Conservation (phyloP, 2,888 invertebrate genomes). For the Ptilodon capucinus region DNA sequence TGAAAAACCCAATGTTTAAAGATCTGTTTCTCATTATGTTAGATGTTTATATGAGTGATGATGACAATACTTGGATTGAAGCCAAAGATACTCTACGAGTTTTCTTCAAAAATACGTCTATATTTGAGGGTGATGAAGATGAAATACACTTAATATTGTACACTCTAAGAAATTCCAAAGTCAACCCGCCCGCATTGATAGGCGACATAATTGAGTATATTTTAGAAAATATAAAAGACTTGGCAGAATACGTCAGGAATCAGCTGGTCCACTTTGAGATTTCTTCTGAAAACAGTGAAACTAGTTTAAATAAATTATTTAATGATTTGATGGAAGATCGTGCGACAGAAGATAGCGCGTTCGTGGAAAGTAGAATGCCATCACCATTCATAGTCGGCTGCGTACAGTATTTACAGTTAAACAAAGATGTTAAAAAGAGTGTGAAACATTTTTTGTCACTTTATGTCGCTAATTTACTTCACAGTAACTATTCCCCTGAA, state of each 20-base stretch:
- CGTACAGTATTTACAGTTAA: constrained; percentile 58
- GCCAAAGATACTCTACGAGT: constrained; percentile 79
- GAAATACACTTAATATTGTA: constrained; percentile 88
- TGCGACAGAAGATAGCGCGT: constrained; percentile 54
- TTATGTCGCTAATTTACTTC: constrained; percentile 81
- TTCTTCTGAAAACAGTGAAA: constrained; percentile 54
- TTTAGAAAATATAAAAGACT: constrained; percentile 54
- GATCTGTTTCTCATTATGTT: constrained; percentile 81
- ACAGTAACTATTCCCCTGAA: constrained; percentile 81
- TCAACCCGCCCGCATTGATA: constrained; percentile 56
- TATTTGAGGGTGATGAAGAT: constrained; percentile 84
- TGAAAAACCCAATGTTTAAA: constrained; percentile 77
- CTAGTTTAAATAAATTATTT: constrained; percentile 60
- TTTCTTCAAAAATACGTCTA: constrained; percentile 84
- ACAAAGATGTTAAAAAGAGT: constrained; percentile 60
- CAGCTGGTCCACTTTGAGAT: constrained; percentile 67
- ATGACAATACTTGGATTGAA: constrained; percentile 68
- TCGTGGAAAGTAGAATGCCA: constrained; percentile 67
- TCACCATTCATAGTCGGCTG: constrained; percentile 72
- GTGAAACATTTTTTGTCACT: constrained; percentile 67
- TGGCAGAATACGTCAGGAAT: constrained; percentile 57
- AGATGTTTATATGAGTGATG: constrained; percentile 74
- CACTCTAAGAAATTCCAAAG: constrained; percentile 61
- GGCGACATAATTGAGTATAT: constrained; percentile 66
- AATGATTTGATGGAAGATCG: constrained; percentile 65